Base-by-base conservation (phyloP, 1,140 invertebrate genomes). In the Drosophila watanabei region DNA sequence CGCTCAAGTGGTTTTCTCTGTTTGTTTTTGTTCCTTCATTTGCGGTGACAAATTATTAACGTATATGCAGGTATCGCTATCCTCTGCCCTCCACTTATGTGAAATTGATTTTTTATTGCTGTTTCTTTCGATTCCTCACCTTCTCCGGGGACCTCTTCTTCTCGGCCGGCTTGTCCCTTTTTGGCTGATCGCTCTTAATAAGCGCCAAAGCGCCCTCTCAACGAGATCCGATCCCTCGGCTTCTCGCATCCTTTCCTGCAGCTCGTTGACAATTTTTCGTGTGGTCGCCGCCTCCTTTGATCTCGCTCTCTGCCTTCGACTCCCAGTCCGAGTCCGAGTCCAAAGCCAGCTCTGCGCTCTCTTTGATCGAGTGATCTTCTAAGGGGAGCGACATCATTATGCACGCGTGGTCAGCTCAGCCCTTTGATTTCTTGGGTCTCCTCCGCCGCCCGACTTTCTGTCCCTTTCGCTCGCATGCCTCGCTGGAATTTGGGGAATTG, bases 41-140 rank as follows among this genome's bases (percentile, higher is more conserved):
- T 89, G 85, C 86, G 76, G 82, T 90, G 86, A 89, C 86, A 89
- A 90, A 89, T 89, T 89, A 89, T 89, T 90, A 90, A 90, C 86
- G 82, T 85, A 63, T 71, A 56, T 54, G 45, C 48, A 80, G 80
- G 72, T 82, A 80, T 87, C 85, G 79, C 48, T 65, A 62, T 82
- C 75, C 66, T 60, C 69, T 56, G 52, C 33, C 52, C 52, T 56
- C 52, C 75, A 70, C 58, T 85, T 82, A 90, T 86, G 69, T 85
- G 57, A 90, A 89, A 89, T 89, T 86, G 75, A 90, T 80, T 89
- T 88, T 90, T 89, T 89, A 89, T 89, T 85, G 69, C 82, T 90
- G 82, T 85, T 90, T 82, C 81, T 86, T 90, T 86, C 57, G 81
- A 86, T 66, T 86, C 82, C 57, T 77, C 70, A 68, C 60, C 66